Percentiles rank a stretch among this genome's conserved stretches.
Conservation (phyloP, 2,797 vertebrate genomes). For the Apogon talboti region DNA sequence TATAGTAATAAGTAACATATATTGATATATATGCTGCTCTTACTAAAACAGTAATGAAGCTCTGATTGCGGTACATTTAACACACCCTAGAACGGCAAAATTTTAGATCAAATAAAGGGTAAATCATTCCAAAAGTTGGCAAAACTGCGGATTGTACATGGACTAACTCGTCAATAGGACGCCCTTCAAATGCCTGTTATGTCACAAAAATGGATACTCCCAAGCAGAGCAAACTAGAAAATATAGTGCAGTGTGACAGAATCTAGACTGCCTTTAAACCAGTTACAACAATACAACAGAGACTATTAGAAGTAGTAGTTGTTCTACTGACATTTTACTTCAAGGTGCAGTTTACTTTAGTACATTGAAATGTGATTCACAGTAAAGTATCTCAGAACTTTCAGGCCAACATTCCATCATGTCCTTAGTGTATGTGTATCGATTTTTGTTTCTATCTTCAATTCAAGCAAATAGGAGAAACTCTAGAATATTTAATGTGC, state of each 20-base stretch:
- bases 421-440: fast-evolving
- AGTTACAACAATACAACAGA: not conserved
- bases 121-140: not conserved
- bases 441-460: not conserved
- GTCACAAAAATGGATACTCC: not conserved
- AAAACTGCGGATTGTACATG: not conserved
- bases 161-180: not conserved
- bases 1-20: not conserved
- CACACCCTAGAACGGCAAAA: not conserved
- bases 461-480: not conserved
- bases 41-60: not conserved
- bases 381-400: not conserved
- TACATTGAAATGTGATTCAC: not conserved
- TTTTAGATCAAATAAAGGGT: not conserved
- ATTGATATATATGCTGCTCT: not conserved
- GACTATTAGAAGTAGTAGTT: not conserved
- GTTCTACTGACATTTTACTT: not conserved
- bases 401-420: not conserved
- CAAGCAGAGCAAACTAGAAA: not conserved
- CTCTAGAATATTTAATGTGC: not conserved
- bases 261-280: not conserved
- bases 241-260: not conserved
- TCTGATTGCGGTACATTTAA: not conserved
- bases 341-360: not conserved
- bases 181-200: slow-evolving; percentile 5